Base-by-base conservation (phyloP, 1,140 invertebrate species). In the Drepana arcuata region DNA sequence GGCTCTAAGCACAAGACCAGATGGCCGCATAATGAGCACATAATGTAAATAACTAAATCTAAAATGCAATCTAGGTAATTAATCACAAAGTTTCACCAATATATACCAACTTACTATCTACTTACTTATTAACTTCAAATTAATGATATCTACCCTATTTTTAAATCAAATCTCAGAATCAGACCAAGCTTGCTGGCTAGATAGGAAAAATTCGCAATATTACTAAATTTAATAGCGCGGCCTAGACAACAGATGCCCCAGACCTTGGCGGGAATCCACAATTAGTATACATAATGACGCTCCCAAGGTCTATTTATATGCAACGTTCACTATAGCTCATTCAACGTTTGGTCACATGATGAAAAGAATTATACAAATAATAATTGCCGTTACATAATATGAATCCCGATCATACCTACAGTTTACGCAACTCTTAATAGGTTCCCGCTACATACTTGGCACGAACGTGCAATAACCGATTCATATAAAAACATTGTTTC, bases 251-350 rank as follows among this genome's bases (percentile, higher is more conserved):
- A 63, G 66, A 70, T 51, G 55, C 15, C 57, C 57, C 44, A 70
- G 70, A 72, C 74, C 70, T 81, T 81, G 74, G 77, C 74, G 71
- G 42, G 48, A 61, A 58, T 75, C 72, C 72, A 81, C 62, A 70
- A 71, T 67, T 73, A 71, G 46, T 41, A 34, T 34, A 24, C 45
- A 53, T 31, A 54, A n/a, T n/a, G n/a, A n/a, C n/a, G n/a, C n/a
- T n/a, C n/a, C n/a, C 41, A 48, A 57, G 36, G 40, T 53, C 48
- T 68, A 56, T 61, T 61, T 58, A 53, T 45, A 36, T 44, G 14
- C 14, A 34, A 43, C 28, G 41, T 30, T 44, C 31, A 35, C 27
- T 44, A 14, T 31, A 41, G 18, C 49, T 48, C 33, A 46, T 37
- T 37, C 38, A 28, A 37, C 16, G 14, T 11, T 44, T 26, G 33